These are phyloP conservation scores for Parnassius apollo DNA, from an alignment of 2,888 invertebrate genomes.

Conservation along the genomic window DNA sequence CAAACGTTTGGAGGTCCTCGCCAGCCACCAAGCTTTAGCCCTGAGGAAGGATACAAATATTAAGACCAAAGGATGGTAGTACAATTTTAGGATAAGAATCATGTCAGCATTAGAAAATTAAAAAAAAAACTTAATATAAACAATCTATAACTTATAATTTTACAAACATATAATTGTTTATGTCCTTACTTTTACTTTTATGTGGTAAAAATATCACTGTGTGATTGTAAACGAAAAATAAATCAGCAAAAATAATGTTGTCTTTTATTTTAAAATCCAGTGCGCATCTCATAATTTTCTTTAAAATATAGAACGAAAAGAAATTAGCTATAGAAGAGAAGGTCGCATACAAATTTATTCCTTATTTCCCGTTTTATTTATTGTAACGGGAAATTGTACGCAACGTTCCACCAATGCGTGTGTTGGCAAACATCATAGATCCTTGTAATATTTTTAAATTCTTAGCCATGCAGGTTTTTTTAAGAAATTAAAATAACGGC, in stretches of 20 bases:
- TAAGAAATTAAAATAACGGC: no score
- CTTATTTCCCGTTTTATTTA: no score
- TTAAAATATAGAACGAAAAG: no score
- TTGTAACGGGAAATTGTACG: no score
- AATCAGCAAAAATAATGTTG: conserved; percentile 6
- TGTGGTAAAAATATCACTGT: conserved; percentile 43
- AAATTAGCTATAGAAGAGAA: no score
- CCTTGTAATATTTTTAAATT: no score
- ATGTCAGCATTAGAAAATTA: conserved; percentile 33
- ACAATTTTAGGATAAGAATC: conserved; percentile 32
- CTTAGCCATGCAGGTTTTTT: no score
- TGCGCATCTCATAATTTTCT: no score
- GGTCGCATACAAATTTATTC: no score
- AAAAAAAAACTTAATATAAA: conserved; percentile 32
- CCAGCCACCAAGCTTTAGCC: conserved; percentile 68
- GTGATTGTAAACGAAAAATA: conserved; percentile 41
- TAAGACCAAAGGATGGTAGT: conserved; percentile 49
- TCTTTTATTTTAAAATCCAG: background rate
- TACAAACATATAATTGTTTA: conserved; percentile 36
- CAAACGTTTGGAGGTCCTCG: conserved; percentile 58
- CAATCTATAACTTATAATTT: conserved; percentile 9
- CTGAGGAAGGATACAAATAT: conserved; percentile 73
- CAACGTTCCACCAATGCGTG: no score
- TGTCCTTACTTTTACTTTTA: conserved; percentile 21
- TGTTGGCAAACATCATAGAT: no score